phyloP scores from a whole-genome alignment of 2,888 invertebrate genomes.

The Galerucella nymphaeae region DNA sequence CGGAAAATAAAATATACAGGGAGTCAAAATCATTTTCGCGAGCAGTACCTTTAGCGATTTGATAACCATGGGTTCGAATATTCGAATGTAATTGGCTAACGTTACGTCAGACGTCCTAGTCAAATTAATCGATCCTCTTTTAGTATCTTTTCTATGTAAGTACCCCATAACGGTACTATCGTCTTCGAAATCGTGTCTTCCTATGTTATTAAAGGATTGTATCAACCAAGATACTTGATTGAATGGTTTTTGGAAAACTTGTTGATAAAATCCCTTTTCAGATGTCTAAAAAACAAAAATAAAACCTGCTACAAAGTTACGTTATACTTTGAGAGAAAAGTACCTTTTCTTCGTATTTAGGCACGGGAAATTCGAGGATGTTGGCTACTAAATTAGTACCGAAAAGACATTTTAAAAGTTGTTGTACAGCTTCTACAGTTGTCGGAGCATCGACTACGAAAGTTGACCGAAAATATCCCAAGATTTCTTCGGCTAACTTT shows the following conservation, averaged over 20 bases:
- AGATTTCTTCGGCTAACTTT: conserved; percentile 81
- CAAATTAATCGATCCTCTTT: conserved; percentile 60
- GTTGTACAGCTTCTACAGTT: conserved; percentile 81
- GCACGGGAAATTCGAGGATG: conserved; percentile 57
- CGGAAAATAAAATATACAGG: too few relatives aligned
- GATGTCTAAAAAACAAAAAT: conserved; percentile 38
- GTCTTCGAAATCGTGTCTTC: conserved; percentile 59
- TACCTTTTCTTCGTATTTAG: conserved; percentile 28
- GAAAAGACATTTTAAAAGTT: conserved; percentile 80
- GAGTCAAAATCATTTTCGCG: conserved; percentile 21
- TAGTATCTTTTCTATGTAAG: conserved; percentile 62
- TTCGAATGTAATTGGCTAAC: conserved; percentile 83
- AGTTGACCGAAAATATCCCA: conserved; percentile 78
- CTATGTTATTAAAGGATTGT: conserved; percentile 56
- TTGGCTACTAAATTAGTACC: conserved; percentile 75
- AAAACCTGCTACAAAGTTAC: background rate
- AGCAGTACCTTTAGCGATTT: conserved; percentile 82
- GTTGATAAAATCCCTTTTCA: conserved; percentile 61
- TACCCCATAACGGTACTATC: conserved; percentile 63
- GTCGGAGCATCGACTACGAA: conserved; percentile 76
- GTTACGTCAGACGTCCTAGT: conserved; percentile 68
- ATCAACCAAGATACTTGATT: conserved; percentile 57
- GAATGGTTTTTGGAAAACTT: conserved; percentile 62
- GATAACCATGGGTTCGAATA: conserved; percentile 96
- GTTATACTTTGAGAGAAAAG: background rate